These are phyloP conservation scores for Pedetes capensis DNA, from an alignment of 2,113 vertebrate species.

Conservation along the genomic window DNA sequence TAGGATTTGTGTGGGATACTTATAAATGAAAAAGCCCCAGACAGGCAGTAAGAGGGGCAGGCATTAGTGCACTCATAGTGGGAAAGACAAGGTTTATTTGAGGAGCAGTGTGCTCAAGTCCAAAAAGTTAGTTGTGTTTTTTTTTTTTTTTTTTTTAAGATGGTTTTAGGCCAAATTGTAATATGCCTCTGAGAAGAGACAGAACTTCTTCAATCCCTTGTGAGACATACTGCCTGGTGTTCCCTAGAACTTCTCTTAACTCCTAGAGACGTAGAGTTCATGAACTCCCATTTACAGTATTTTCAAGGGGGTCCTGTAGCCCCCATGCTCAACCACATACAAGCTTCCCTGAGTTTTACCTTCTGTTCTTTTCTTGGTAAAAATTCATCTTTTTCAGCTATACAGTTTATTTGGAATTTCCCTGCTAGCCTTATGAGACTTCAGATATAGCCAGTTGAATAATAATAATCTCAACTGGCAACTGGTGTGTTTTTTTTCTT, in stretches of 20 bases:
- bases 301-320: neutral
- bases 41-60: neutral
- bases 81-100: constrained; percentile 9
- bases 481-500: neutral
- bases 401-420: neutral
- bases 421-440: neutral
- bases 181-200: neutral
- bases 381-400: neutral
- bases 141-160: no score
- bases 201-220: neutral
- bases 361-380: neutral
- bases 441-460: neutral
- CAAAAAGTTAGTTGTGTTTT: no score
- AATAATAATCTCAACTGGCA: neutral
- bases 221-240: neutral
- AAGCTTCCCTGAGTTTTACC: neutral
- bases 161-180: neutral
- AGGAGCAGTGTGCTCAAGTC: neutral
- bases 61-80: neutral
- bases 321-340: accelerated
- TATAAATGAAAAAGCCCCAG: neutral
- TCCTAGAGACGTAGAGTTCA: neutral
- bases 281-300: neutral
- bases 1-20: neutral
- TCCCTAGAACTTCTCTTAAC: neutral